Conservation (phyloP, 1,140 invertebrate genomes). For the Stegodyphus dumicola region DNA sequence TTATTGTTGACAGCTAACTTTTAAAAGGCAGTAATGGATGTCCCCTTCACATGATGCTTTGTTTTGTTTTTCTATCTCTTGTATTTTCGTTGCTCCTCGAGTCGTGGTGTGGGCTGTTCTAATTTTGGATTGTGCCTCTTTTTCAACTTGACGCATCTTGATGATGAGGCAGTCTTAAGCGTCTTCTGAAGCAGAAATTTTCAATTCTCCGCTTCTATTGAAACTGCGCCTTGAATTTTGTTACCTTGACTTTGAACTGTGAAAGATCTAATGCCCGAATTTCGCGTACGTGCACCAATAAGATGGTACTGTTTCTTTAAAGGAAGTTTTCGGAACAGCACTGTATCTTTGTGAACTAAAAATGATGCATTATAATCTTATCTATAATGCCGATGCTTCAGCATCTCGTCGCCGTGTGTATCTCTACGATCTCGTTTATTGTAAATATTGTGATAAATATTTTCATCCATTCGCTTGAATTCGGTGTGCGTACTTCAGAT, state of each 20-base stretch:
- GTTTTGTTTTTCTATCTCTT: too few relatives aligned
- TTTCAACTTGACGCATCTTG: constrained; percentile 33
- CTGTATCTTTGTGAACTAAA: not conserved
- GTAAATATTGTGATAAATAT: not conserved
- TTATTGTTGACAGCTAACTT: too few relatives aligned
- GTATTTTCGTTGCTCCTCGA: not conserved
- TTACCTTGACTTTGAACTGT: constrained; percentile 23
- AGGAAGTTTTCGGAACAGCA: not conserved
- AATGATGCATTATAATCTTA: not conserved
- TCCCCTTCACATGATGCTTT: too few relatives aligned
- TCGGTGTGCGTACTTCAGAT: too few relatives aligned
- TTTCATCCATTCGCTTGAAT: too few relatives aligned
- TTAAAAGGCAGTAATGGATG: too few relatives aligned
- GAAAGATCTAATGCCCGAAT: not conserved
- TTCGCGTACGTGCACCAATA: not conserved
- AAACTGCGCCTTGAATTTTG: not conserved
- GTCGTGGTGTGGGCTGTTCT: constrained; percentile 29
- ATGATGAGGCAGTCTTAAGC: not conserved
- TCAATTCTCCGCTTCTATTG: not conserved
- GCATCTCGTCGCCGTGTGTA: not conserved
- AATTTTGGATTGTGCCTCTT: constrained; percentile 26
- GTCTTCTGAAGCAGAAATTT: not conserved
- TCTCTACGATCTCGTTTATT: not conserved
- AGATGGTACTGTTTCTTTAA: not conserved
- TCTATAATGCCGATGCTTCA: not conserved